phyloP scores from a whole-genome alignment of 2,888 invertebrate species.

The Brachynemurus nebulosus region DNA sequence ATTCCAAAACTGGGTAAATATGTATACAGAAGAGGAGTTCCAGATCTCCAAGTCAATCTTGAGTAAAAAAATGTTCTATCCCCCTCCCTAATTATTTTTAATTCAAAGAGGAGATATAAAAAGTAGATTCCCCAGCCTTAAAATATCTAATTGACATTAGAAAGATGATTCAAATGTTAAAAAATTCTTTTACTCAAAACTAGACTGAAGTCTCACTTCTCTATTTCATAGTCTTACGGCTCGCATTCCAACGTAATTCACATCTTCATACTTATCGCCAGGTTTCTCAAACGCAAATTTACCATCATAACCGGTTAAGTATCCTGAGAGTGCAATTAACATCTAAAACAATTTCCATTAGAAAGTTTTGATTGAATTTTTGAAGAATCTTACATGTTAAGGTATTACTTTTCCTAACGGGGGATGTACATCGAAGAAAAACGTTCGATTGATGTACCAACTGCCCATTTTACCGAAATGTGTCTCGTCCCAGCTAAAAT shows the following conservation, averaged over 20 bases:
- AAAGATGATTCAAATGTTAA: no score
- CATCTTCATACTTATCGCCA: slow-evolving; percentile 84
- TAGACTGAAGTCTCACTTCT: slow-evolving; percentile 4
- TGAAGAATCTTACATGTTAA: slow-evolving; percentile 4
- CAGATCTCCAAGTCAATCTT: no score
- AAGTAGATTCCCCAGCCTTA: no score
- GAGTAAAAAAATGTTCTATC: no score
- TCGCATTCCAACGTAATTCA: slow-evolving; percentile 86
- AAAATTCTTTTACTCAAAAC: background rate
- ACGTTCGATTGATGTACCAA: slow-evolving; percentile 94
- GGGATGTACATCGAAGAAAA: slow-evolving; percentile 97
- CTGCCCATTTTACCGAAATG: slow-evolving; percentile 99
- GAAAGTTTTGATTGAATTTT: background rate
- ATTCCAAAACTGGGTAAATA: no score
- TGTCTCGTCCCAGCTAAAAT: slow-evolving; percentile 88
- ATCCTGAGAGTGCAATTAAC: slow-evolving; percentile 85
- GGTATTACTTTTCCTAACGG: slow-evolving; percentile 89
- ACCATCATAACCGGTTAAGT: slow-evolving; percentile 87
- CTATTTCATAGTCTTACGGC: slow-evolving; percentile 43
- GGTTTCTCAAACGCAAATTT: slow-evolving; percentile 91
- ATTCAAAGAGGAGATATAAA: no score
- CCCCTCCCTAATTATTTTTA: no score
- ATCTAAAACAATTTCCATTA: slow-evolving; percentile 46
- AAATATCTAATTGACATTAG: no score
- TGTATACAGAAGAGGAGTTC: no score